Conservation (phyloP, 1,140 invertebrate species). For the Microplitis demolitor region DNA sequence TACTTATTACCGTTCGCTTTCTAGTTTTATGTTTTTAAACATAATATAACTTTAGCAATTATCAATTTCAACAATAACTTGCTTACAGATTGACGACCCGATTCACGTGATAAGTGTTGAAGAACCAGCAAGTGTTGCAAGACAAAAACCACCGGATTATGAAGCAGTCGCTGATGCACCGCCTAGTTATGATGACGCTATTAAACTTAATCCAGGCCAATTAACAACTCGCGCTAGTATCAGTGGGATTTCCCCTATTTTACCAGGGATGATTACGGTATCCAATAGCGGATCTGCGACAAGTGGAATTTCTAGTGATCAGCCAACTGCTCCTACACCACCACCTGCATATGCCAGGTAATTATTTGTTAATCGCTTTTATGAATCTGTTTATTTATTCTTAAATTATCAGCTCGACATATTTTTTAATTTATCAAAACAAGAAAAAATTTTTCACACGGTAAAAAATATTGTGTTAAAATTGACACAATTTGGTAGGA, state of each 20-base stretch:
- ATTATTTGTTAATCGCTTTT: not conserved
- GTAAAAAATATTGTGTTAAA: too few species aligned
- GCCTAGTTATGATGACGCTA: conserved; percentile 75
- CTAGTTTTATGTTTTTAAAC: too few species aligned
- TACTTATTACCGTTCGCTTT: too few species aligned
- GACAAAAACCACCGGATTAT: conserved; percentile 76
- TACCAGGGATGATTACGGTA: conserved; percentile 16
- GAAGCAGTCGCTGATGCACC: conserved; percentile 71
- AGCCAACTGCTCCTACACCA: conserved; percentile 43
- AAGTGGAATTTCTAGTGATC: conserved; percentile 37
- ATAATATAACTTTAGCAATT: not conserved
- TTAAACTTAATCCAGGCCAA: conserved; percentile 69
- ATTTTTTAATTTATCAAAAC: too few species aligned
- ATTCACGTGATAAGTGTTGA: conserved; percentile 71
- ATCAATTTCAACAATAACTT: not conserved
- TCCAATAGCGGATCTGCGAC: conserved; percentile 17
- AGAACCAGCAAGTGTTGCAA: conserved; percentile 48
- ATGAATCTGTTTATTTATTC: not conserved
- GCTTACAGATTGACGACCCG: conserved; percentile 67
- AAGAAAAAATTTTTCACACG: too few species aligned
- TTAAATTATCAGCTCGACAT: not conserved
- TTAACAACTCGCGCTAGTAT: conserved; percentile 45
- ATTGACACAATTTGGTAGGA: too few species aligned
- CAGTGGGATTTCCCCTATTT: conserved; percentile 29
- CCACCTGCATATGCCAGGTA: conserved; percentile 57